Conservation (phyloP, 2,113 vertebrate species). For the Butastur rufipennis region DNA sequence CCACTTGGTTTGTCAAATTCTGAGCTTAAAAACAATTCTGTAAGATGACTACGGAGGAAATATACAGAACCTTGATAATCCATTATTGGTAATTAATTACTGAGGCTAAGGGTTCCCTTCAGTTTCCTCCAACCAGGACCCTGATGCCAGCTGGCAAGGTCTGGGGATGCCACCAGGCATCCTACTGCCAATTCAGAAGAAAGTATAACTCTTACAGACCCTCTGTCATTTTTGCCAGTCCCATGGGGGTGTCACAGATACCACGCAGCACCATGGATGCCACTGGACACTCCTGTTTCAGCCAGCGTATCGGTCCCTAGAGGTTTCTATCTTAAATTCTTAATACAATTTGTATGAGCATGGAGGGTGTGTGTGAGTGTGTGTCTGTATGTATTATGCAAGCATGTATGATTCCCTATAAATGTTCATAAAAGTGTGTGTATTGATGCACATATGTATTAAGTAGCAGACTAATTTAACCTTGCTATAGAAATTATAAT, state of each 20-base stretch:
- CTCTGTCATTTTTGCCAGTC: neutral
- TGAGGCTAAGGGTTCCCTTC: neutral
- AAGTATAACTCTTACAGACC: neutral
- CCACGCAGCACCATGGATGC: neutral
- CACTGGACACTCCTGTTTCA: neutral
- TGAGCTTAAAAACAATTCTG: neutral
- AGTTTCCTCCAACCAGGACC: neutral
- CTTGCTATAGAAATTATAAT: neutral
- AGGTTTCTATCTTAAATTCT: neutral
- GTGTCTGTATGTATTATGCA: neutral
- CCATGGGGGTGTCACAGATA: neutral
- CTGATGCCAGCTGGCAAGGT: neutral
- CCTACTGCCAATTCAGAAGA: neutral
- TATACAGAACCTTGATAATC: neutral
- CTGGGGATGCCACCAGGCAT: neutral
- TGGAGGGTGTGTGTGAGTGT: accelerated
- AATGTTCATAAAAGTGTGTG: neutral
- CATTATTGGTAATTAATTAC: neutral
- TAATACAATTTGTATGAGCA: neutral
- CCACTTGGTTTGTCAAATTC: constrained; percentile 25
- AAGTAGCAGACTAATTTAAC: neutral
- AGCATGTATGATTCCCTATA: neutral
- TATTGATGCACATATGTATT: neutral
- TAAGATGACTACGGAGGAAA: neutral
- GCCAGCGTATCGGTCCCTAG: neutral